These are phyloP conservation scores for Dioctria linearis DNA, from an alignment of 2,888 invertebrate species.

Conservation along the genomic window DNA sequence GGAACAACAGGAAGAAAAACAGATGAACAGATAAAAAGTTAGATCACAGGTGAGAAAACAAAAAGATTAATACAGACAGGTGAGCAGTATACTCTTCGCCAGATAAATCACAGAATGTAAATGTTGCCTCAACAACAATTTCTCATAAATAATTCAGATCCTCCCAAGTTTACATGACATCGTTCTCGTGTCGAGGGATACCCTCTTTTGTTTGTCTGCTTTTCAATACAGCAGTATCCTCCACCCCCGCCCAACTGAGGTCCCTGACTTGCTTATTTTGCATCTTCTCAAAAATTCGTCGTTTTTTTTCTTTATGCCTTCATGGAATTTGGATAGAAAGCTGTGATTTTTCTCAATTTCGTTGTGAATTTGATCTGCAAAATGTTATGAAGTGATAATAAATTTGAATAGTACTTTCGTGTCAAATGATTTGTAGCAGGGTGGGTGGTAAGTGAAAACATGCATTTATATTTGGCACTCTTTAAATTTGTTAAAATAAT, in stretches of 20 bases:
- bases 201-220: neutral
- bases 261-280: slow-evolving; percentile 35
- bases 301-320: neutral
- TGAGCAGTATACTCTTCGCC: slow-evolving; percentile 34
- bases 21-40: slow-evolving; percentile 30
- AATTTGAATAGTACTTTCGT: neutral
- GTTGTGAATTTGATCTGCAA: neutral
- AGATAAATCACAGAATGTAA: slow-evolving; percentile 51
- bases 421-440: neutral
- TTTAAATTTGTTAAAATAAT: too few relatives aligned
- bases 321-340: slow-evolving; percentile 7
- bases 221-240: neutral
- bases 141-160: slow-evolving; percentile 51
- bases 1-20: slow-evolving; percentile 4
- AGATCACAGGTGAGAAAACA: slow-evolving; percentile 51
- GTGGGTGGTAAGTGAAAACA: neutral
- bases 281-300: slow-evolving; percentile 22
- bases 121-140: slow-evolving; percentile 50
- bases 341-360: slow-evolving; percentile 21
- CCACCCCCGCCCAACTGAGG: neutral
- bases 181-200: slow-evolving; percentile 42
- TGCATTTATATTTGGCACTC: too few relatives aligned
- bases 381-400: slow-evolving; percentile 25
- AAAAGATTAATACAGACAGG: slow-evolving; percentile 50
- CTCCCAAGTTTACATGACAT: slow-evolving; percentile 48